Percentiles rank a stretch among this genome's conserved stretches.
Conservation (phyloP, 92 coral and sea anemone genomes). For the Pocillopora meandrina region DNA sequence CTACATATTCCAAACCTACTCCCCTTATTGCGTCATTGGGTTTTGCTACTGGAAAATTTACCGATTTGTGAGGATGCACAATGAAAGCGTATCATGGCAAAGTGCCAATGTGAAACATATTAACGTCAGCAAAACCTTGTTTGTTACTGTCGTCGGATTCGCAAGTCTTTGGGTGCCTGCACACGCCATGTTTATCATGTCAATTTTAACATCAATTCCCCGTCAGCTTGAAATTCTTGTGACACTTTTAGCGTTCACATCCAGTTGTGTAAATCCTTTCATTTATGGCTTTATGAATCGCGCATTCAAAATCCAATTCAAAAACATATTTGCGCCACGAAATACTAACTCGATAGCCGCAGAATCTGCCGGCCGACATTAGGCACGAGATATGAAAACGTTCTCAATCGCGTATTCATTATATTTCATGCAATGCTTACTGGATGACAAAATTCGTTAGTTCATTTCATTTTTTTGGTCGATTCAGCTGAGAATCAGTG, state of each 20-base stretch:
- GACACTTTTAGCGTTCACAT: neutral
- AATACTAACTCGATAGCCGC: neutral
- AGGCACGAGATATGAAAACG: no score
- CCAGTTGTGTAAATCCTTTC: conserved; percentile 27
- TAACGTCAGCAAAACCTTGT: conserved; percentile 14
- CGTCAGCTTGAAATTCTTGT: neutral
- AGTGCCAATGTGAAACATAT: conserved; percentile 15
- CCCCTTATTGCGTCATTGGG: conserved; percentile 4
- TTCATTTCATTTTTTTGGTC: no score
- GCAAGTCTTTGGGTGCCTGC: conserved; percentile 23
- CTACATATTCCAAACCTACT: neutral
- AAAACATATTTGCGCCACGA: conserved; percentile 3
- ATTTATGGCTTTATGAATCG: neutral
- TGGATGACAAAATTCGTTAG: no score
- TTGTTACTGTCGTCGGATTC: neutral
- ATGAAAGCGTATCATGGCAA: conserved; percentile 20
- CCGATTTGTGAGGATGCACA: conserved; percentile 15
- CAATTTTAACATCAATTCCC: neutral
- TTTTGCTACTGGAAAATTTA: conserved; percentile 23
- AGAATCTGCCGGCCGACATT: neutral
- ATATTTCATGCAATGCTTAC: no score
- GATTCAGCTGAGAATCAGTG: no score
- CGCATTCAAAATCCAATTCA: conserved; percentile 19
- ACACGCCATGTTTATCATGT: neutral
- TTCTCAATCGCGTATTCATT: no score